Evolutionary conservation across 2,113 vertebrate genomes (phyloP).

Genomic region (Nothobranchius furzeri): DNA sequence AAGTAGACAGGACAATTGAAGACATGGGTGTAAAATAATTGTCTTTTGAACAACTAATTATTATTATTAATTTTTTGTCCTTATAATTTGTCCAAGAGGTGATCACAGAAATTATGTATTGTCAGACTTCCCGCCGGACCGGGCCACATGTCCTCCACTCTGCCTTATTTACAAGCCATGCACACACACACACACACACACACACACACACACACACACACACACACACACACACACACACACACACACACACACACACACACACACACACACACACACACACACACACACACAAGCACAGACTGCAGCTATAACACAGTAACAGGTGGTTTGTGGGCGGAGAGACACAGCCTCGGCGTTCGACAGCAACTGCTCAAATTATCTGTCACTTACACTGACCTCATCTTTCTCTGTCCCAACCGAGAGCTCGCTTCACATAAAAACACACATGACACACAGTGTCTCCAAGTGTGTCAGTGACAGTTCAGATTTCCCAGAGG

Average conservation of each 20-base stretch:
- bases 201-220: conserved; percentile 7
- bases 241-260: conserved; percentile 4
- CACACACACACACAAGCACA: conserved; percentile 6
- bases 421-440: neutral
- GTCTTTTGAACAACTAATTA: too few relatives aligned
- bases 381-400: conserved; percentile 58
- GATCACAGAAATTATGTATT: conserved; percentile 16
- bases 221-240: conserved; percentile 5
- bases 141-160: conserved; percentile 38
- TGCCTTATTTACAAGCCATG: conserved; percentile 22
- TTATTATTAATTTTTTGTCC: neutral
- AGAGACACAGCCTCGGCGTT: conserved; percentile 38
- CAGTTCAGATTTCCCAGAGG: conserved; percentile 52
- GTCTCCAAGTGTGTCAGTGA: conserved; percentile 25
- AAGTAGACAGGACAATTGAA: too few relatives aligned
- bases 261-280: neutral
- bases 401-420: conserved; percentile 39
- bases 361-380: conserved; percentile 64
- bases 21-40: too few relatives aligned
- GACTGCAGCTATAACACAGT: conserved; percentile 40
- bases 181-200: neutral
- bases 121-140: neutral
- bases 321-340: conserved; percentile 71
- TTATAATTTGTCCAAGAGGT: neutral
- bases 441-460: conserved; percentile 23